These are phyloP conservation scores for Helicolenus hilgendorfi DNA, from an alignment of 2,797 vertebrate species.

Conservation along the genomic window DNA sequence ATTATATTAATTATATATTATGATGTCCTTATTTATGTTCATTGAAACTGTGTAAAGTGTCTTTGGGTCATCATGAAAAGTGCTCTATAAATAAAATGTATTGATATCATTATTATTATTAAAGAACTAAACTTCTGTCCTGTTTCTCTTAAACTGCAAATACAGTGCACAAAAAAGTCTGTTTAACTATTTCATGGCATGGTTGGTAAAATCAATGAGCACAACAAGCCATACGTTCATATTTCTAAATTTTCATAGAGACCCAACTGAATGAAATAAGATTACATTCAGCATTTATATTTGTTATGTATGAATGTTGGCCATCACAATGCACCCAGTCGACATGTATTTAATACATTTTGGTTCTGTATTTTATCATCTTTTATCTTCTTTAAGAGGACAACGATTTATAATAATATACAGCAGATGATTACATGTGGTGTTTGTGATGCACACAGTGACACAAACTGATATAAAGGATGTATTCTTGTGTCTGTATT, in stretches of 20 bases:
- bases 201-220: background rate
- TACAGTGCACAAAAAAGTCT: background rate
- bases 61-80: too few relatives aligned
- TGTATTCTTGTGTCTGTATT: background rate
- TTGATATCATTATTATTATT: too few relatives aligned
- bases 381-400: background rate
- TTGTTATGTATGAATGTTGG: background rate
- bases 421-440: background rate
- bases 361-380: background rate
- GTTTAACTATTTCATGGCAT: background rate
- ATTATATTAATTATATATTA: too few relatives aligned
- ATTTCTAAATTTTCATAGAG: background rate
- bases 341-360: background rate
- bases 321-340: background rate
- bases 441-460: background rate
- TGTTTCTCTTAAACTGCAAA: background rate
- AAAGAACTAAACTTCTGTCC: background rate
- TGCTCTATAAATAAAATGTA: too few relatives aligned
- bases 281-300: background rate
- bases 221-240: background rate
- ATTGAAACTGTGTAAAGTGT: too few relatives aligned
- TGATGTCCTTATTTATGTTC: too few relatives aligned
- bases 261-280: background rate
- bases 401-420: background rate
- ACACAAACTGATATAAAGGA: background rate